These are phyloP conservation scores for Aricia artaxerxes DNA, from an alignment of 2,888 invertebrate species.

Conservation along the genomic window DNA sequence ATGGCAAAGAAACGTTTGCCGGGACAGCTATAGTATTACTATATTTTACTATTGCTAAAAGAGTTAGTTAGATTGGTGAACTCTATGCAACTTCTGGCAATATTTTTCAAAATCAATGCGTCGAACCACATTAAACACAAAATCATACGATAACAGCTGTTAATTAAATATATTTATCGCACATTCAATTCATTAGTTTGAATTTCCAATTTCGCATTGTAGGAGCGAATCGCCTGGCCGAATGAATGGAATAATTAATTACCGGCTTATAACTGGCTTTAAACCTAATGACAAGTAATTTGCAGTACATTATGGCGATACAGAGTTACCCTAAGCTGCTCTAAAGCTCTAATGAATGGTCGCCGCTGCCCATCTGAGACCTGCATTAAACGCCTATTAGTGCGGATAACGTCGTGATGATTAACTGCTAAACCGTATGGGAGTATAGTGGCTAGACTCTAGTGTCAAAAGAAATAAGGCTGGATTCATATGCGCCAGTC, in stretches of 20 bases:
- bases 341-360: slow-evolving; percentile 71
- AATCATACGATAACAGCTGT: slow-evolving; percentile 12
- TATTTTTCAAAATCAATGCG: not conserved
- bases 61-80: not conserved
- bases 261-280: slow-evolving; percentile 54
- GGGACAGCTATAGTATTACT: no score
- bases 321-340: slow-evolving; percentile 71
- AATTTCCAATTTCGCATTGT: slow-evolving; percentile 22
- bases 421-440: slow-evolving; percentile 21
- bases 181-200: slow-evolving; percentile 20
- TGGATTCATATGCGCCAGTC: no score
- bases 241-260: slow-evolving; percentile 56
- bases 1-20: no score
- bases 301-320: slow-evolving; percentile 68
- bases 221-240: slow-evolving; percentile 37
- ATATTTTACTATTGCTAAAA: not conserved
- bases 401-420: slow-evolving; percentile 25
- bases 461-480: no score
- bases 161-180: slow-evolving; percentile 27
- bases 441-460: not conserved
- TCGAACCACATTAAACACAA: slow-evolving; percentile 6
- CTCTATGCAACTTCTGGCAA: no score
- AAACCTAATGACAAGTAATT: slow-evolving; percentile 70
- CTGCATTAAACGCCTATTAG: slow-evolving; percentile 52
- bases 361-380: slow-evolving; percentile 70